These are phyloP conservation scores for Anastrepha obliqua DNA, from an alignment of 1,140 invertebrate species.

Conservation along the genomic window DNA sequence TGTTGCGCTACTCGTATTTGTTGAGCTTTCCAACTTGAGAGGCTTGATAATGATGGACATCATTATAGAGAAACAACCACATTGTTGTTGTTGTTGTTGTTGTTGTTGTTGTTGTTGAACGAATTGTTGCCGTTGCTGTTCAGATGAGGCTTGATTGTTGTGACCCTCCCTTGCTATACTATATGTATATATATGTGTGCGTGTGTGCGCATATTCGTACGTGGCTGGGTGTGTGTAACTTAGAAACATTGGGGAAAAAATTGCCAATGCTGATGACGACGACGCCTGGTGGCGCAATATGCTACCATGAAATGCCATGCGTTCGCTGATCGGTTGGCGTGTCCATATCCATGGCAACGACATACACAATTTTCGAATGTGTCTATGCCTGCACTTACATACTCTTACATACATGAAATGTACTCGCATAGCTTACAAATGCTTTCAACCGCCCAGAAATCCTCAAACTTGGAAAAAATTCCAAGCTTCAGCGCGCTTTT, in stretches of 20 bases:
- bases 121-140: constrained; percentile 36
- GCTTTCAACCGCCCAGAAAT: no score
- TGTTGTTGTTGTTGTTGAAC: background rate
- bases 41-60: constrained; percentile 35
- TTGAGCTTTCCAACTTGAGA: constrained; percentile 1
- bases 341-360: background rate
- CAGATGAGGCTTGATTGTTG: background rate
- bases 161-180: background rate
- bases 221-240: background rate
- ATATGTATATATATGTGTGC: background rate
- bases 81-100: background rate
- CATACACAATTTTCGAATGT: background rate
- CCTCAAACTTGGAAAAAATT: no score
- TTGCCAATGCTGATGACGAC: background rate
- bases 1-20: background rate
- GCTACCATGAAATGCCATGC: constrained; percentile 1
- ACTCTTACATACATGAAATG: no score
- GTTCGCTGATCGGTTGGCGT: background rate
- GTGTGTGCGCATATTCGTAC: background rate
- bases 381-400: background rate
- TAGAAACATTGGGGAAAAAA: constrained; percentile 1
- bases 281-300: background rate
- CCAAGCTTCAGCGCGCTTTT: no score
- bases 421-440: no score
- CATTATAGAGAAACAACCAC: constrained; percentile 9